Conservation (phyloP, 2,797 vertebrate genomes). For the Arvicola amphibius region DNA sequence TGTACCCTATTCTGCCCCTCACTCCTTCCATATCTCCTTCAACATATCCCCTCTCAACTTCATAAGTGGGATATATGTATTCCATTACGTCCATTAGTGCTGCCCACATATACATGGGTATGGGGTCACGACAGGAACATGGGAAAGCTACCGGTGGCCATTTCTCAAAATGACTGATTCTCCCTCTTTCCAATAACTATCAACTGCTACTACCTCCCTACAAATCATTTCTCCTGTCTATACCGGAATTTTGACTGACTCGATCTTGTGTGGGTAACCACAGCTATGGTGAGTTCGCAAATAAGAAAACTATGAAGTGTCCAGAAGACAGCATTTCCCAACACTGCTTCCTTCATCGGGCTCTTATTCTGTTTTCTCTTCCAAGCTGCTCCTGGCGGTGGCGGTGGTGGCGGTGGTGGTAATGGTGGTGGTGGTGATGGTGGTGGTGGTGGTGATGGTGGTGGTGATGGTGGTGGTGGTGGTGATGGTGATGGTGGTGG, state of each 20-base stretch:
- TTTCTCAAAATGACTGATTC: background rate
- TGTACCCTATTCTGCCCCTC: background rate
- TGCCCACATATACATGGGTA: background rate
- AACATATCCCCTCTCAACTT: background rate
- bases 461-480: rapidly evolving
- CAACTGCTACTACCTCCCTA: background rate
- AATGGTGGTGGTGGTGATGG: too few relatives aligned
- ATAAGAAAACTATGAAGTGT: background rate
- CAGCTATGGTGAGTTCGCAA: background rate
- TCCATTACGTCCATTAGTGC: background rate
- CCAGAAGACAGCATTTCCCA: background rate
- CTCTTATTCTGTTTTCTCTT: background rate
- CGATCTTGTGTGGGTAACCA: background rate
- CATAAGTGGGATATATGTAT: too few relatives aligned
- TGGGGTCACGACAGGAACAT: background rate
- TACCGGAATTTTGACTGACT: background rate
- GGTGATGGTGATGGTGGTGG: too few relatives aligned
- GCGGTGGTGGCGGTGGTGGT: too few relatives aligned
- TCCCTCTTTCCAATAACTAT: background rate
- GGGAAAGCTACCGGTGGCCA: background rate
- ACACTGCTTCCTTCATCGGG: background rate
- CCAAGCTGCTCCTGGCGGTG: too few relatives aligned
- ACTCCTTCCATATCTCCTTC: background rate
- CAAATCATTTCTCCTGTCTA: background rate
- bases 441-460: rapidly evolving